A percentile compares a stretch with the other conserved stretches of the same genome.
Conservation (phyloP, 2,888 invertebrate species). For the Melipona bicolor region DNA sequence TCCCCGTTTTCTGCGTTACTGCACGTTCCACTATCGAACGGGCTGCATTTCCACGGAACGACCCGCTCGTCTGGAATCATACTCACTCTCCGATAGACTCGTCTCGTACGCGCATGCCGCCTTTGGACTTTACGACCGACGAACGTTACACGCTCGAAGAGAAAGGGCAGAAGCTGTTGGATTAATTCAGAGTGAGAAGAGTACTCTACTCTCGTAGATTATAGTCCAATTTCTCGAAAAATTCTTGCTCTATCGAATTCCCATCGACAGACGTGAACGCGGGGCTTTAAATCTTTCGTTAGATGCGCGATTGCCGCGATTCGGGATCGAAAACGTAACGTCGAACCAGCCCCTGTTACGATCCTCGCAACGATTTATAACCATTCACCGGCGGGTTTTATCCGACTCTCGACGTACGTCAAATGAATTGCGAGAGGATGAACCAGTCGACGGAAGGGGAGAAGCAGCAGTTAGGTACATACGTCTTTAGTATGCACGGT, state of each 20-base stretch:
- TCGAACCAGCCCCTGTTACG: slow-evolving; percentile 37
- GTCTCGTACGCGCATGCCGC: neutral
- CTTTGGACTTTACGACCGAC: no score
- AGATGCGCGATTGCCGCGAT: neutral
- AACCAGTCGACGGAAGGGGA: slow-evolving; percentile 24
- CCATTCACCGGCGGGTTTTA: slow-evolving; percentile 41
- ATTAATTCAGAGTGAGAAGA: neutral
- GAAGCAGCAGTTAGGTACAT: slow-evolving; percentile 49
- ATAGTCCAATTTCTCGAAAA: neutral
- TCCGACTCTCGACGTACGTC: slow-evolving; percentile 66
- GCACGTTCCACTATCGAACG: slow-evolving; percentile 13
- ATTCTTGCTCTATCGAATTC: neutral
- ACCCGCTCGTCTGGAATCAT: slow-evolving; percentile 3
- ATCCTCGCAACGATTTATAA: slow-evolving; percentile 40
- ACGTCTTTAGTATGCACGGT: slow-evolving; percentile 78
- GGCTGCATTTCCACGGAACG: slow-evolving; percentile 12
- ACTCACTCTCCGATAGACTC: neutral
- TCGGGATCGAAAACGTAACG: slow-evolving; percentile 9
- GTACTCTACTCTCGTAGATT: neutral
- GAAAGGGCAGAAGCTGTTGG: neutral
- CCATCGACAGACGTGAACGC: neutral
- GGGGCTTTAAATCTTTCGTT: neutral
- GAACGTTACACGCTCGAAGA: no score
- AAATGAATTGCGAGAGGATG: slow-evolving; percentile 65
- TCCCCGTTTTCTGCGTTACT: slow-evolving; percentile 42